Evolutionary conservation across 2,113 vertebrate genomes (phyloP).

Genomic region (Empidonax traillii): DNA sequence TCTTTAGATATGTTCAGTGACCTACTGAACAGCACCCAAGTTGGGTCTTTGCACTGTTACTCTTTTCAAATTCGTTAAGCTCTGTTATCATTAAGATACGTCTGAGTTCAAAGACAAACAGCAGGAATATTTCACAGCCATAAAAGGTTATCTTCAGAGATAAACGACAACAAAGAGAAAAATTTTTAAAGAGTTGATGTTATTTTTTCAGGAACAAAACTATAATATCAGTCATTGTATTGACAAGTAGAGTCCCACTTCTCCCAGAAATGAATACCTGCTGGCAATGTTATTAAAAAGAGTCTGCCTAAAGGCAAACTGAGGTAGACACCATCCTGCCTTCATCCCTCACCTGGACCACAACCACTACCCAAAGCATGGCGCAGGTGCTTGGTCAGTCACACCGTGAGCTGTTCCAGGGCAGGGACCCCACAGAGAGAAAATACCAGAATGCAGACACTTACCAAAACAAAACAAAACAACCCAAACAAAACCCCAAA

Average conservation of each 20-base stretch:
- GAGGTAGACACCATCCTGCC: background rate
- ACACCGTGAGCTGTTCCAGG: background rate
- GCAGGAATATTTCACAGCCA: background rate
- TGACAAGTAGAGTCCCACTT: background rate
- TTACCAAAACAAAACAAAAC: background rate
- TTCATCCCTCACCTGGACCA: background rate
- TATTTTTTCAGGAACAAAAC: background rate
- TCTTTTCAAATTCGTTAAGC: background rate
- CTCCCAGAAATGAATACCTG: background rate
- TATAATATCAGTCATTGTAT: background rate
- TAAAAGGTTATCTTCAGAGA: background rate
- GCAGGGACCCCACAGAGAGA: background rate
- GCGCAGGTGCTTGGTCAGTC: background rate
- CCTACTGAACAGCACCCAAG: background rate
- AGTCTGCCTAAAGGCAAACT: background rate
- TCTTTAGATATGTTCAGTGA: background rate
- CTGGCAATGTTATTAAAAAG: background rate
- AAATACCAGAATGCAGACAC: background rate
- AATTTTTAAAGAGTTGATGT: background rate
- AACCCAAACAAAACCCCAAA: background rate
- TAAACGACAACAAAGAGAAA: background rate
- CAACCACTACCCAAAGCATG: background rate
- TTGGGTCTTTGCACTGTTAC: background rate
- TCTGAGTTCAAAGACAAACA: background rate
- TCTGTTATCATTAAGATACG: background rate